Evolutionary conservation across 2,888 invertebrate species (phyloP).

Genomic region (Lithosia quadra): DNA sequence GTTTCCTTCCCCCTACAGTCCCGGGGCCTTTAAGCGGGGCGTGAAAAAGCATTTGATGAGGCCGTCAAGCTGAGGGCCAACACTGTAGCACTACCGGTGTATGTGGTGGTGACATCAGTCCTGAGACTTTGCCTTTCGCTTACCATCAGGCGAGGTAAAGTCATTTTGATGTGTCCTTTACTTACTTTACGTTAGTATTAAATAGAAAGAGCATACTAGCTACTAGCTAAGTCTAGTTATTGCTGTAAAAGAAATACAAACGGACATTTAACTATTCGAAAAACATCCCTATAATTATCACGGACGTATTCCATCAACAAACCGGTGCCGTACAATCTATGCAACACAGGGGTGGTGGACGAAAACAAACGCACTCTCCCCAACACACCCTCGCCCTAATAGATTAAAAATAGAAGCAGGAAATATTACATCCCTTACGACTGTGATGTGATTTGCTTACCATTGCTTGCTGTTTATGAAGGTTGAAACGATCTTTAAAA

Average conservation of each 20-base stretch:
- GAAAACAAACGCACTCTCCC: slow-evolving; percentile 43
- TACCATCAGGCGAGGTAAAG: too few species aligned
- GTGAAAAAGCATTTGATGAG: too few species aligned
- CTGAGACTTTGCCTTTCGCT: too few species aligned
- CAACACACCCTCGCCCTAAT: slow-evolving; percentile 50
- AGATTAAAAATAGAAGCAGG: slow-evolving; percentile 51
- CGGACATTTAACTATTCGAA: neutral
- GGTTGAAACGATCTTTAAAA: neutral
- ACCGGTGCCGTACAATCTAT: slow-evolving; percentile 20
- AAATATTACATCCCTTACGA: slow-evolving; percentile 24
- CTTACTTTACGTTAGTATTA: too few species aligned
- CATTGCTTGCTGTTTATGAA: slow-evolving; percentile 19
- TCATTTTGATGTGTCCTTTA: too few species aligned
- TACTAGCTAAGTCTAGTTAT: neutral
- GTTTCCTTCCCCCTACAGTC: too few species aligned
- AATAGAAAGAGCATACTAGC: too few species aligned
- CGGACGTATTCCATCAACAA: slow-evolving; percentile 33
- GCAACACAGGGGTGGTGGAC: slow-evolving; percentile 39
- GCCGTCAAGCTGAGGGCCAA: too few species aligned
- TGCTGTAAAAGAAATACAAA: neutral
- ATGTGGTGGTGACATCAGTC: too few species aligned
- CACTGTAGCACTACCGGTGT: too few species aligned
- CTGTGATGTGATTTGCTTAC: neutral
- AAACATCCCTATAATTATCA: slow-evolving; percentile 15
- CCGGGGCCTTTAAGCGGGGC: too few species aligned